Evolutionary conservation across 2,113 vertebrate species (phyloP), one percentile per base, ranked within the genome.

Genomic region (Hyperopisus bebe): DNA sequence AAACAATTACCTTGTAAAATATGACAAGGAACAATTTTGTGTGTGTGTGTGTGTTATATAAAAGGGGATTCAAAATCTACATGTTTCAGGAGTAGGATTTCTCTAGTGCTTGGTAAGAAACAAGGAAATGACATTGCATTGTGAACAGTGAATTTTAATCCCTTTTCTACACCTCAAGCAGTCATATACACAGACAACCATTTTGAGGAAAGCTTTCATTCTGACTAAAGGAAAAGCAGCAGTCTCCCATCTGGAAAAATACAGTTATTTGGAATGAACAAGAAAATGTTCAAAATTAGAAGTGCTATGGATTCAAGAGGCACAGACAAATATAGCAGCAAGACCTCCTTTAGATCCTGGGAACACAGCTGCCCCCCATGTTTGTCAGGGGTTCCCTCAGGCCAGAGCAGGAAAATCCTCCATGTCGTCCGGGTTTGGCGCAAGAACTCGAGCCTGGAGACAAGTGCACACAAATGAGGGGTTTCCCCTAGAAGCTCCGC

Each of bases 381-480:
- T 31, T 2, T 39, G 42, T 47, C 5, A 47, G 21, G 7, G 21
- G 77, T 42, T 6, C 13, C 44, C 46, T 96, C 93, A 98, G 7
- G 94, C 94, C 91, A 99, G 95, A 51, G 98, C 98, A 0, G 98
- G 98, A 90, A 99, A 99, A 92, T 98, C 97, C 89, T 99, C 98
- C 2, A 97, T 98, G 91, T 99, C 97, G 90, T 99, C 97, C 0
- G 98, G 98, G 92, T 99, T 96, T 70, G 98, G 98, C 92, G 94
- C 95, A 88, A 89, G 94, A 77, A 11, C 77, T n/a, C 48, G 87
- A 46, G 94, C 96, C 95, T 96, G 50, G 17, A 89, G 47, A 19
- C 31, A 86, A 86, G 24, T 13, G 39, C 42, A 46, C 35, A 8
- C 13, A 80, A 80, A 39, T 80, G 4, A 80, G 35, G 35, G 3